Evolutionary conservation across 1,140 invertebrate genomes (phyloP).

Genomic region (Acromyrmex echinatior): DNA sequence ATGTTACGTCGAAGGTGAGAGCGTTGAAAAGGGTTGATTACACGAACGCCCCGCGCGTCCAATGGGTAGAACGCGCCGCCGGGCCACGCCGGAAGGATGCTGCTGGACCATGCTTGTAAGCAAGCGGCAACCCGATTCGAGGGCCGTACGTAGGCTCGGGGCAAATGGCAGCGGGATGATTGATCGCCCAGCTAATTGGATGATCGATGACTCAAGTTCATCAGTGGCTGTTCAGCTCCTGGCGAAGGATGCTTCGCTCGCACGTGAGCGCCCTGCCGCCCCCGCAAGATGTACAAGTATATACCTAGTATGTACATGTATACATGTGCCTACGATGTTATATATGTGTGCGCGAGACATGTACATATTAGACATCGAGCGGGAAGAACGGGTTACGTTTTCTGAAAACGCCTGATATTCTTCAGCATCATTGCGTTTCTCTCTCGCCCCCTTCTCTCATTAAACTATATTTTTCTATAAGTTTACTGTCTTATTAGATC

Average conservation of each 20-base stretch:
- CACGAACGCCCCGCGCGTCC: slow-evolving; percentile 82
- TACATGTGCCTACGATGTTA: background rate
- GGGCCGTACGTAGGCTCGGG: slow-evolving; percentile 74
- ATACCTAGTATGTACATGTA: background rate
- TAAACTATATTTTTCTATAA: slow-evolving; percentile 38
- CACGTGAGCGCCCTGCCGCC: slow-evolving; percentile 65
- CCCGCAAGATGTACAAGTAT: slow-evolving; percentile 27
- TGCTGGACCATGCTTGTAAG: slow-evolving; percentile 80
- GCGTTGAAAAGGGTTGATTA: slow-evolving; percentile 87
- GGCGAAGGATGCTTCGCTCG: slow-evolving; percentile 74
- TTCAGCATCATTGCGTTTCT: slow-evolving; percentile 19
- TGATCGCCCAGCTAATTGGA: slow-evolving; percentile 85
- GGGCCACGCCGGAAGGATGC: slow-evolving; percentile 80
- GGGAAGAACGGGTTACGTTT: slow-evolving; percentile 47
- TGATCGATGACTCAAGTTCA: slow-evolving; percentile 86
- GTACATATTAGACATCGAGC: slow-evolving; percentile 20
- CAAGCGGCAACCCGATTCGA: slow-evolving; percentile 71
- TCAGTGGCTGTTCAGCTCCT: slow-evolving; percentile 79
- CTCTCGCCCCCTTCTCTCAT: background rate
- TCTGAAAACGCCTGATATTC: slow-evolving; percentile 66
- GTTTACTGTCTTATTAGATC: slow-evolving; percentile 5
- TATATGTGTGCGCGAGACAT: background rate
- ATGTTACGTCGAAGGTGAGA: slow-evolving; percentile 82
- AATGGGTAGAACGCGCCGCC: slow-evolving; percentile 82
- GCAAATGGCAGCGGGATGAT: slow-evolving; percentile 84